Evolutionary conservation across 2,888 invertebrate species (phyloP), one percentile per base, ranked within the genome.

Genomic region (Lissocephala sabroskyi): DNA sequence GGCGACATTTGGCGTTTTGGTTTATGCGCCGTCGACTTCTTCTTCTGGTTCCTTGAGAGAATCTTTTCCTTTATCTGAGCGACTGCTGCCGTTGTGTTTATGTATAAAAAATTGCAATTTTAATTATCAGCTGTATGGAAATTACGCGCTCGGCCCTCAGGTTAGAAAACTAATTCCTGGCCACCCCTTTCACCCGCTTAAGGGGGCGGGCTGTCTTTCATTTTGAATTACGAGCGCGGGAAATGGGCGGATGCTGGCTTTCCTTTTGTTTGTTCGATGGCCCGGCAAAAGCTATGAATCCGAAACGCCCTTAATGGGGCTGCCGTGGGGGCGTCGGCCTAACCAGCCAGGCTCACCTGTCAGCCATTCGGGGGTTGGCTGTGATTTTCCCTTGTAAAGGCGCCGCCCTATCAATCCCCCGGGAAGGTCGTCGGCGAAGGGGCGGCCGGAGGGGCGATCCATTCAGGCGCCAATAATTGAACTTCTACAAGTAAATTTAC

Each of bases 401-500:
- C 23, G 23, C n/a, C n/a, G n/a, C n/a, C n/a, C n/a, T n/a, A n/a
- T n/a, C n/a, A n/a, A n/a, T n/a, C n/a, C n/a, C n/a, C n/a, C n/a
- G n/a, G n/a, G n/a, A n/a, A n/a, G n/a, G n/a, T n/a, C n/a, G n/a
- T n/a, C n/a, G n/a, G n/a, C n/a, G n/a, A n/a, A n/a, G n/a, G n/a
- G n/a, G n/a, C n/a, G n/a, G n/a, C n/a, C n/a, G n/a, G n/a, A n/a
- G n/a, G n/a, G n/a, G n/a, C n/a, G n/a, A n/a, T n/a, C n/a, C n/a
- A n/a, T n/a, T n/a, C n/a, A n/a, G n/a, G n/a, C n/a, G n/a, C n/a
- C n/a, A n/a, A 83, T 84, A 81, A 84, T 83, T 81, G 83, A 70
- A 70, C 68, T 82, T 81, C 79, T 77, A 79, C 81, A 67, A 77
- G 59, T 53, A 47, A 46, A 62, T 70, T 70, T 76, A 59, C 68